These are phyloP conservation scores for Coelopa frigida DNA, from an alignment of 1,140 invertebrate species.

Conservation along the genomic window DNA sequence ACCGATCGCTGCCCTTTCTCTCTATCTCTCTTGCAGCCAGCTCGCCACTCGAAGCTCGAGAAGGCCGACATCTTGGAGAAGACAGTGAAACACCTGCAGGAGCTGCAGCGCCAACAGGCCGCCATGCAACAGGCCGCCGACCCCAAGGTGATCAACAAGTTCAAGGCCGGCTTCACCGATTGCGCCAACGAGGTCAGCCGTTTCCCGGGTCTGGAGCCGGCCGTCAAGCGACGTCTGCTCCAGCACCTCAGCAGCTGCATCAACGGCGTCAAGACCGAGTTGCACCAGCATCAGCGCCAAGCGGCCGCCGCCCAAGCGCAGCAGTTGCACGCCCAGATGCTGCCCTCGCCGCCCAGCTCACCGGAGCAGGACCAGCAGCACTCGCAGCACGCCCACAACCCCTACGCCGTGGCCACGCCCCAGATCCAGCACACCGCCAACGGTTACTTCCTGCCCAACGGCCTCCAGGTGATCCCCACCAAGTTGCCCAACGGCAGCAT, in stretches of 20 bases:
- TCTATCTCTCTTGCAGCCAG: conserved; percentile 54
- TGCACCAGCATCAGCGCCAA: conserved; percentile 42
- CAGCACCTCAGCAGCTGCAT: conserved; percentile 66
- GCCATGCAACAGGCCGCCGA: conserved; percentile 66
- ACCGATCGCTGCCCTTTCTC: neutral
- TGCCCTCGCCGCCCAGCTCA: conserved; percentile 45
- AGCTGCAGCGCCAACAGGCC: conserved; percentile 66
- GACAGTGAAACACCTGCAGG: conserved; percentile 88
- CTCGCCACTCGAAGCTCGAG: conserved; percentile 88
- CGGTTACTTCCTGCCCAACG: conserved; percentile 53
- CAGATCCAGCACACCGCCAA: conserved; percentile 54
- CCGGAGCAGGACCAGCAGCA: conserved; percentile 43
- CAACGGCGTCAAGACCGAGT: conserved; percentile 43
- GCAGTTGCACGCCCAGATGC: conserved; percentile 44
- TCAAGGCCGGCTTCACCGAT: conserved; percentile 80
- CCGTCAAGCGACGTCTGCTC: conserved; percentile 62
- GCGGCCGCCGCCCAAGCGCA: conserved; percentile 18
- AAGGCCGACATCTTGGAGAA: conserved; percentile 96
- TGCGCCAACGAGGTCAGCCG: conserved; percentile 77
- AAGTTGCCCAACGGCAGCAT: conserved; percentile 71
- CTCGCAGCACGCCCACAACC: conserved; percentile 36
- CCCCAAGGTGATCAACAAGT: conserved; percentile 73
- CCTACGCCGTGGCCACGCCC: conserved; percentile 26
- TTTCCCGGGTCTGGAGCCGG: conserved; percentile 64
- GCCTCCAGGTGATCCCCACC: conserved; percentile 72